Evolutionary conservation across 2,113 vertebrate genomes (phyloP), one percentile per base, ranked within the genome.

Genomic region (Ornithorhynchus anatinus): DNA sequence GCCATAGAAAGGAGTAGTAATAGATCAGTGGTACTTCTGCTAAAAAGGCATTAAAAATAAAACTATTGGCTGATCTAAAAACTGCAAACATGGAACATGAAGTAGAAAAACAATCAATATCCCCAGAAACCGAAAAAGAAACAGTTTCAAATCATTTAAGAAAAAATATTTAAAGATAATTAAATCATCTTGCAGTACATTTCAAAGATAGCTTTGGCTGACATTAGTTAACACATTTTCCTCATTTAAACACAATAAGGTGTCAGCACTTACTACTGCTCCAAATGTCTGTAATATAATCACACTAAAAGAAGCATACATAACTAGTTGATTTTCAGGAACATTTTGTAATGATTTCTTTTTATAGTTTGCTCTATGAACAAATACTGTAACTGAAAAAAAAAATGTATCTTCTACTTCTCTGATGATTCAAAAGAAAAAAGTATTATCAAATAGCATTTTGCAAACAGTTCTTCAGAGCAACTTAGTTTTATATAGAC

Each of bases 311-410:
- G 58, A 59, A 74, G 36, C 42, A 2, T 5, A 1, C 40, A n/a
- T 20, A 44, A 11, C 3, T 10, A 59, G 9, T 59, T 42, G 27
- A 64, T 50, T 88, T 86, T 77, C 42, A 82, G 59, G 68, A 75
- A 66, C 22, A 17, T 16, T 57, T 35, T 32, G 38, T 32, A 58
- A 59, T 53, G 71, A 59, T 31, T 10, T 57, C 42, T 84, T 79
- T 74, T 75, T 67, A 65, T 72, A 60, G 35, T 42, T 81, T 78
- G 20, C 45, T 69, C 20, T 75, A 50, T 60, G 27, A 62, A 62
- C 59, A 81, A 82, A 81, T 77, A n/a, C n/a, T n/a, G n/a, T n/a
- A 86, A 79, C 52, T 87, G 37, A 7, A 61, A 75, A 57, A 39
- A 22, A 44, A 35, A 57, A 50, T 40, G 32, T 48, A 16, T 78